Conservation (phyloP, 2,888 invertebrate species). For the Griposia aprilina region DNA sequence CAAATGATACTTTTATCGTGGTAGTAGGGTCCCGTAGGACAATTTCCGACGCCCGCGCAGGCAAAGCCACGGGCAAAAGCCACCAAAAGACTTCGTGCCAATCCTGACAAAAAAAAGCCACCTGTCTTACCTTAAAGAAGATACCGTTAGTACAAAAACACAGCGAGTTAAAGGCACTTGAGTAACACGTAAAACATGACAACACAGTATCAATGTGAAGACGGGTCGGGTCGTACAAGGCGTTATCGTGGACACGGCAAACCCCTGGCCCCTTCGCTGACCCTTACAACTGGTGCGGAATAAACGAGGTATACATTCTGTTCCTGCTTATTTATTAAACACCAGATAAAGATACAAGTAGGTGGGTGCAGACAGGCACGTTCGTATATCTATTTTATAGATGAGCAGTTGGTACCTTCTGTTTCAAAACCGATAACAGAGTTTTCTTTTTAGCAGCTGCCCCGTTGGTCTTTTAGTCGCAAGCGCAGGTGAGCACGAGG, state of each 20-base stretch:
- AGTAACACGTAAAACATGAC: conserved; percentile 5
- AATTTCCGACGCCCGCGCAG: no score
- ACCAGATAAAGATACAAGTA: background rate
- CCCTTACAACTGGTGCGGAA: conserved; percentile 42
- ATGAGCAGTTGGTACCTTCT: no score
- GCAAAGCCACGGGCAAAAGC: no score
- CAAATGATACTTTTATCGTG: no score
- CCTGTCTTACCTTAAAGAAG: background rate
- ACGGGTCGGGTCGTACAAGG: conserved; percentile 33
- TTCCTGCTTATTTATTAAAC: conserved; percentile 46
- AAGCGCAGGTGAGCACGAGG: no score
- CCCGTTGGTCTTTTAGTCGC: no score
- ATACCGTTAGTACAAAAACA: conserved; percentile 8
- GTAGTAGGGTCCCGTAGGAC: no score
- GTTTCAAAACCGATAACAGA: no score
- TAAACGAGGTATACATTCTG: conserved; percentile 28
- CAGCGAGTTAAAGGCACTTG: conserved; percentile 8
- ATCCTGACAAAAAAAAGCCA: background rate
- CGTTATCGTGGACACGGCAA: conserved; percentile 47
- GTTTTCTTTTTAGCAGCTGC: no score
- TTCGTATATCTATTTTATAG: no score
- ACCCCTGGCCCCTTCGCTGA: conserved; percentile 40
- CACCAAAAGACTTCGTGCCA: background rate
- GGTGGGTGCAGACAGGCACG: no score
- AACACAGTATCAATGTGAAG: conserved; percentile 4